Conservation (phyloP, 2,888 invertebrate species). For the Thyatira batis region DNA sequence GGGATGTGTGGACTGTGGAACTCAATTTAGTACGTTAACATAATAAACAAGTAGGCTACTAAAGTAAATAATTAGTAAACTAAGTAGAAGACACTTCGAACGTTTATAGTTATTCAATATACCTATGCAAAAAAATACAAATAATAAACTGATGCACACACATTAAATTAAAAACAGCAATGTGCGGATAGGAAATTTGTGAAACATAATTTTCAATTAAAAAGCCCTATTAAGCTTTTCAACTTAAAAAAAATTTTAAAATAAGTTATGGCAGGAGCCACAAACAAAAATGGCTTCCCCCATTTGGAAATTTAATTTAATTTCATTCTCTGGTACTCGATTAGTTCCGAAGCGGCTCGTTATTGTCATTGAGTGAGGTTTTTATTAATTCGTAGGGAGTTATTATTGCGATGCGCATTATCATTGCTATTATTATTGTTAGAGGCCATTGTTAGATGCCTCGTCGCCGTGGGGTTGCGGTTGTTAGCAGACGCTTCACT, state of each 20-base stretch:
- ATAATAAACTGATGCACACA: too few species aligned
- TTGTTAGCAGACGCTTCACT: constrained; percentile 72
- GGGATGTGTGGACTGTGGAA: too few species aligned
- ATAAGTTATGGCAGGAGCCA: constrained; percentile 1
- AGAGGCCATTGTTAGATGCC: constrained; percentile 47
- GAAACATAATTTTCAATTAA: not conserved
- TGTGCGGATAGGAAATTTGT: too few species aligned
- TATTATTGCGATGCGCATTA: constrained; percentile 65
- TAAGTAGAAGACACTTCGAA: too few species aligned
- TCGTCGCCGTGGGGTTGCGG: constrained; percentile 44
- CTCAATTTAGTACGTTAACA: not conserved
- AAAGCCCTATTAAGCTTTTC: not conserved
- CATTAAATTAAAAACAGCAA: too few species aligned
- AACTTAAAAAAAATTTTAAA: constrained; percentile 19
- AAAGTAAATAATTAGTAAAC: too few species aligned
- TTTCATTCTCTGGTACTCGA: constrained; percentile 66
- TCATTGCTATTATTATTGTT: constrained; percentile 65
- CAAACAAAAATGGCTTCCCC: constrained; percentile 42
- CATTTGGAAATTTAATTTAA: constrained; percentile 64
- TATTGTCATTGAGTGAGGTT: constrained; percentile 77
- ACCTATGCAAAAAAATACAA: too few species aligned
- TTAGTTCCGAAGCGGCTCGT: constrained; percentile 73
- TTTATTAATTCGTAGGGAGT: constrained; percentile 78
- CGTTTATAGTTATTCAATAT: too few species aligned
- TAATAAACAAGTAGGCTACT: too few species aligned